Evolutionary conservation across 1,140 invertebrate genomes (phyloP), one percentile per base, ranked within the genome.

Genomic region (Brachionus paranguensis): DNA sequence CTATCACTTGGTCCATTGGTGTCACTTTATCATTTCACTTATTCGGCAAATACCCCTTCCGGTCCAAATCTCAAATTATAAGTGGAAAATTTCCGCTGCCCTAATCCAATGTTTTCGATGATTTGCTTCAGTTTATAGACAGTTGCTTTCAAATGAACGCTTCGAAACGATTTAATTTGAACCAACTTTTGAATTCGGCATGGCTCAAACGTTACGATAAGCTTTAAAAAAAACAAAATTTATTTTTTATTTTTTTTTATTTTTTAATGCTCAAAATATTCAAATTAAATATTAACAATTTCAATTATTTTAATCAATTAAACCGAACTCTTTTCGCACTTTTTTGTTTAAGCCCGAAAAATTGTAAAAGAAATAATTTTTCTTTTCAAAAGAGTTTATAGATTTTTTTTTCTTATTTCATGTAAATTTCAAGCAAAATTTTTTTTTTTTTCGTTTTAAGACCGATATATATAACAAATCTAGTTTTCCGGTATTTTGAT

Each of bases 31-130:
- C 65, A 27, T 81, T 81, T 81, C 55, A 55, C 17, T 37, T 81
- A 7, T 81, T 81, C 33, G 78, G 78, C 29, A 53, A 55, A 11
- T 81, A 81, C 27, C 78, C 78, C 11, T 81, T 81, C 29, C 29
- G 78, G 60, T 45, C 78, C 17, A 81, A 81, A 68, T 43, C 53
- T 29, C 78, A 81, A 64, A 81, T 81, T 14, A 81, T 81, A 20
- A 81, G 78, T 37, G 78, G 78, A 11, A 81, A 81, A 29, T 81
- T 81, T 81, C 78, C 78, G 27, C 41, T 81, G 43, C 78, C 78
- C 20, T 81, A 81, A 11, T 64, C 78, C 8, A 64, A 81, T 68
- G 78, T 81, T 14, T 81, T 55, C 27, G 65, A 81, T 45, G 78
- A 81, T 45, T 43, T 81, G 17, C 20, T 81, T 6, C 78, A 81